Evolutionary conservation across 2,888 invertebrate species (phyloP).

Genomic region (Cheilosia grossa): DNA sequence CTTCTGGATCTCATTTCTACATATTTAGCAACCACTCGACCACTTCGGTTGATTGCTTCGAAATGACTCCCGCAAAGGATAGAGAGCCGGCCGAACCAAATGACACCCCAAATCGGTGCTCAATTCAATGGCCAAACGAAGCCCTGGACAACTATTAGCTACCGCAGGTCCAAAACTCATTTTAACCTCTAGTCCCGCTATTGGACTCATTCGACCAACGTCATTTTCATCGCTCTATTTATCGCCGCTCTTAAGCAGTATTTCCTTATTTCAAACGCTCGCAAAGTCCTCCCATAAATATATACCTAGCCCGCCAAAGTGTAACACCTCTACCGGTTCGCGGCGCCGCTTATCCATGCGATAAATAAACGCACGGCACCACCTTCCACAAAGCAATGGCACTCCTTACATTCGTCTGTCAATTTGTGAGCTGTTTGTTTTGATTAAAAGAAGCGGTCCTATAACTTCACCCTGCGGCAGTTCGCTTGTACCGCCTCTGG

Average conservation of each 20-base stretch:
- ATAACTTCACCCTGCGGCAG: too few species aligned
- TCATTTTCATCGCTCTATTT: constrained; percentile 13
- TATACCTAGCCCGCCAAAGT: neutral
- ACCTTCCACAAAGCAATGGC: neutral
- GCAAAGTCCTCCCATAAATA: neutral
- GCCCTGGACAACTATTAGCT: too few species aligned
- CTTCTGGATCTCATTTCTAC: too few species aligned
- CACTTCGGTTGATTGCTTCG: too few species aligned
- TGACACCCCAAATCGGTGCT: too few species aligned
- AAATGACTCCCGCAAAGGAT: too few species aligned
- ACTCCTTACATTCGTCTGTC: neutral
- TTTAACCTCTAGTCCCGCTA: constrained; percentile 6
- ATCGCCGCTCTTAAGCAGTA: neutral
- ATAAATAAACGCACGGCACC: constrained; percentile 26
- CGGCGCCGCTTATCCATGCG: constrained; percentile 18
- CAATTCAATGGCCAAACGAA: too few species aligned
- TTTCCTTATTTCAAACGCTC: constrained; percentile 12
- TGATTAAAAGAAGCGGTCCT: too few species aligned
- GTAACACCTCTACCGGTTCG: constrained; percentile 29
- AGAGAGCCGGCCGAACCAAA: too few species aligned
- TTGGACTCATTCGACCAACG: constrained; percentile 22
- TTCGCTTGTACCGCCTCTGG: too few species aligned
- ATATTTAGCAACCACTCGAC: too few species aligned
- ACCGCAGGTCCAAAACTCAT: neutral
- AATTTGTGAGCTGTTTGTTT: neutral